Evolutionary conservation across 2,888 invertebrate genomes (phyloP).

Genomic region (Aphidius colemani): DNA sequence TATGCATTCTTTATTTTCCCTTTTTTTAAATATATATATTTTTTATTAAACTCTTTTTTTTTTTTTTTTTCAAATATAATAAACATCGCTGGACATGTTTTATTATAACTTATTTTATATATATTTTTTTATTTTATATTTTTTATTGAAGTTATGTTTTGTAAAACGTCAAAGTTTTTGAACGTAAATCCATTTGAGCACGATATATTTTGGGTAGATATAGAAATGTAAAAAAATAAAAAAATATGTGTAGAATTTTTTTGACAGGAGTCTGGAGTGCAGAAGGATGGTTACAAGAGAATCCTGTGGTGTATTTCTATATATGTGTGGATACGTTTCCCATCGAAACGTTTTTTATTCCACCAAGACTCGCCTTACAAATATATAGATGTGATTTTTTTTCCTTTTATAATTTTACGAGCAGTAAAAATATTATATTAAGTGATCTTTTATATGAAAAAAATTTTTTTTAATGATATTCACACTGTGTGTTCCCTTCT

Average conservation of each 20-base stretch:
- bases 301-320: slow-evolving; percentile 32
- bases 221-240: slow-evolving; percentile 5
- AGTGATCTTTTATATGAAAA: slow-evolving; percentile 38
- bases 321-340: slow-evolving; percentile 9
- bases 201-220: too few species aligned
- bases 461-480: slow-evolving; percentile 26
- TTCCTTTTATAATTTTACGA: slow-evolving; percentile 45
- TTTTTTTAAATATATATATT: too few species aligned
- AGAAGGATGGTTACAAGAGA: slow-evolving; percentile 28
- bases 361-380: background rate
- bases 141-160: too few species aligned
- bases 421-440: slow-evolving; percentile 54
- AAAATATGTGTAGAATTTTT: slow-evolving; percentile 26
- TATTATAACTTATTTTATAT: background rate
- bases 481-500: slow-evolving; percentile 27
- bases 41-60: too few species aligned
- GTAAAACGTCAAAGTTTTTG: too few species aligned
- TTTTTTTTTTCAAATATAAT: too few species aligned
- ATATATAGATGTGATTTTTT: slow-evolving; percentile 8
- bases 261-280: slow-evolving; percentile 20
- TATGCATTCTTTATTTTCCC: too few species aligned
- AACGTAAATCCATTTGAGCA: too few species aligned
- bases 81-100: too few species aligned
- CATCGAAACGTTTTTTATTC: slow-evolving; percentile 12
- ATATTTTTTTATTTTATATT: too few species aligned